These are phyloP conservation scores for Thinocorus orbignyianus DNA, from an alignment of 2,113 vertebrate genomes.

Conservation along the genomic window DNA sequence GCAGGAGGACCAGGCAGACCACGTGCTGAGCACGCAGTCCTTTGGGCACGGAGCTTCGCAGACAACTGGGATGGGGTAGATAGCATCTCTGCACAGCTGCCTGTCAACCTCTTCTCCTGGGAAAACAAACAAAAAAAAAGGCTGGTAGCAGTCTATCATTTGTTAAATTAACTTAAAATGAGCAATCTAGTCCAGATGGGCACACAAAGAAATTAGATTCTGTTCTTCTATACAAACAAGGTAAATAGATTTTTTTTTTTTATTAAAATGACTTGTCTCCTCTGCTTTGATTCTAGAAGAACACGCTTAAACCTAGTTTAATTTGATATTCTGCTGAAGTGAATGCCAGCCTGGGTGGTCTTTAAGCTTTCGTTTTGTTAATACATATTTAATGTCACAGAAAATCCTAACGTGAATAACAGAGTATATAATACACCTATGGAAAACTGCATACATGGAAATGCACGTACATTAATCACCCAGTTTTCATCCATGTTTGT, in stretches of 20 bases:
- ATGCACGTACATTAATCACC: background rate
- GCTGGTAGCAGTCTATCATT: constrained; percentile 57
- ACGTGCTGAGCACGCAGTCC: constrained; percentile 92
- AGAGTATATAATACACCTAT: background rate
- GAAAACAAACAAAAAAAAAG: constrained; percentile 65
- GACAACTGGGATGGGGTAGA: constrained; percentile 80
- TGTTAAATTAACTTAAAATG: constrained; percentile 66
- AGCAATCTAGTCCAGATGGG: constrained; percentile 57
- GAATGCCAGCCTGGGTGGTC: background rate
- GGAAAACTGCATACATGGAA: background rate
- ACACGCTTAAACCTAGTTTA: background rate
- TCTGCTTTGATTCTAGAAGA: background rate
- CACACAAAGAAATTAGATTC: constrained; percentile 58
- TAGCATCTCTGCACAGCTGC: constrained; percentile 83
- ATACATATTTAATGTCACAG: background rate
- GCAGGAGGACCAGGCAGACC: constrained; percentile 93
- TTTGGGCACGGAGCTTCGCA: constrained; percentile 90
- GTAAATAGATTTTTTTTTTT: constrained; percentile 31
- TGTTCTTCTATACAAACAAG: constrained; percentile 45
- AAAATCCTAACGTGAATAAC: background rate
- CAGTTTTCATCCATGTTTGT: background rate
- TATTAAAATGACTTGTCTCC: constrained; percentile 18
- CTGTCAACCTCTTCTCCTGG: constrained; percentile 86
- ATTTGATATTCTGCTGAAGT: background rate
- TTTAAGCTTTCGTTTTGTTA: background rate